phyloP scores from a whole-genome alignment of 2,113 vertebrate genomes.

The Mesembrinibis cayennensis region DNA sequence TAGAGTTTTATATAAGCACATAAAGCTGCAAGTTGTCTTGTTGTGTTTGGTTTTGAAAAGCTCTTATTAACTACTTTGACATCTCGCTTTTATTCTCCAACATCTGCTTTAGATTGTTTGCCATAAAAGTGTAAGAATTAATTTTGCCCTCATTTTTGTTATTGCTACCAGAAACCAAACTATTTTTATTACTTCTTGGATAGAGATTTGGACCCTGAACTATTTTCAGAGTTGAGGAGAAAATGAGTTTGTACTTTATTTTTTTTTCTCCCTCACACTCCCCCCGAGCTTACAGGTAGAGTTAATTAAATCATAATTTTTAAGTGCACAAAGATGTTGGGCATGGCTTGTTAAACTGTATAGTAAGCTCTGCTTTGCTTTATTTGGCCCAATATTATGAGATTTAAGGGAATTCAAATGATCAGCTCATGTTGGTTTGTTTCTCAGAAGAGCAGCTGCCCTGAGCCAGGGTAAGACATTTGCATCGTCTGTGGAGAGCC shows the following conservation, averaged over 20 bases:
- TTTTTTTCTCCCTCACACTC: neutral
- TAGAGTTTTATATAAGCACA: slow-evolving; percentile 7
- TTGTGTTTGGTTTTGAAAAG: slow-evolving; percentile 55
- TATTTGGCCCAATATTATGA: neutral
- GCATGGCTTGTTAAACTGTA: neutral
- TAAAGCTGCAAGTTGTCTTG: slow-evolving; percentile 46
- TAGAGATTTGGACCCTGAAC: neutral
- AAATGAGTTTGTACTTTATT: slow-evolving; percentile 54
- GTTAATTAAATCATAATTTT: neutral
- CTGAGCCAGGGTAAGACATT: neutral
- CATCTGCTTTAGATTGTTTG: slow-evolving; percentile 67
- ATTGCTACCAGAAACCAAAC: slow-evolving; percentile 63
- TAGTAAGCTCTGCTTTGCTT: neutral
- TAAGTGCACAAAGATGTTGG: neutral
- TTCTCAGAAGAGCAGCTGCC: slow-evolving; percentile 38
- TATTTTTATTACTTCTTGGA: slow-evolving; percentile 52
- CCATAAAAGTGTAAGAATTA: slow-evolving; percentile 63
- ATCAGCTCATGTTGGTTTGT: neutral
- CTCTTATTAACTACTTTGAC: slow-evolving; percentile 47
- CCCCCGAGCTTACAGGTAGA: neutral
- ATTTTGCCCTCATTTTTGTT: slow-evolving; percentile 48
- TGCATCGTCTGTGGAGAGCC: slow-evolving; percentile 19
- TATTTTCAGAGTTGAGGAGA: slow-evolving; percentile 10
- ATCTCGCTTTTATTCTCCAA: slow-evolving; percentile 35
- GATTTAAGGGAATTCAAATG: slow-evolving; percentile 10